Base-by-base conservation (phyloP, 2,797 vertebrate genomes). In the Falco concolor region DNA sequence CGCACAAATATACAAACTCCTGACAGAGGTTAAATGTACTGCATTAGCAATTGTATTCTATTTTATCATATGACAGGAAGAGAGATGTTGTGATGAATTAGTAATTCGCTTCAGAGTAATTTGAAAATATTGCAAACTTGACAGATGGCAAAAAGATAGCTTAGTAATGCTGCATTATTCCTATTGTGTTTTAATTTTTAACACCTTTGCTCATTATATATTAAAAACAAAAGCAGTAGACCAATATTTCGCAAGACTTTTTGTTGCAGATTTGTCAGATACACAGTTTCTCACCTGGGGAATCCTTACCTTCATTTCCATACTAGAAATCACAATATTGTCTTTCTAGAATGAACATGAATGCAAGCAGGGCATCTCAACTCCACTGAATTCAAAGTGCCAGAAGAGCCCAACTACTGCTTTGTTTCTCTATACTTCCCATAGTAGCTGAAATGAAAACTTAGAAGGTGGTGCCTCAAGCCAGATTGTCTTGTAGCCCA, bases 81-180 rank as follows among this genome's bases (percentile, higher is more conserved):
- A 56, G 87, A 73, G 53, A 45, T 42, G 24, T 67, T 91, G 91
- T 47, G 92, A 95, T 91, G 44, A 94, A 92, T 96, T 75, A 75
- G 34, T 42, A 30, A 93, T 80, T 82, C 0, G 0, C 80, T 74
- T 13, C 50, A 65, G 75, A 94, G 45, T 23, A 57, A 23, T 76
- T 57, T 56, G 67, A 87, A 79, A 90, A 81, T 73, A 60, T 5
- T 60, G 30, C 76, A 50, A 4, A 54, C 49, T 36, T 91, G 87
- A 85, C 49, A 96, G 76, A 83, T 95, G 70, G 78, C 63, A 90
- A 78, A 95, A 96, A 56, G 27, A 72, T 50, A 77, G 30, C 60
- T 70, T 53, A 87, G 81, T n/a, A 56, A 28, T n/a, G 42, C 24
- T 69, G 34, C 27, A 13, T 84, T 90, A 82, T 67, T 91, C 40